Evolutionary conservation across 1,140 invertebrate species (phyloP), one percentile per base, ranked within the genome.

Genomic region (Mycetomoellerius zeteki): DNA sequence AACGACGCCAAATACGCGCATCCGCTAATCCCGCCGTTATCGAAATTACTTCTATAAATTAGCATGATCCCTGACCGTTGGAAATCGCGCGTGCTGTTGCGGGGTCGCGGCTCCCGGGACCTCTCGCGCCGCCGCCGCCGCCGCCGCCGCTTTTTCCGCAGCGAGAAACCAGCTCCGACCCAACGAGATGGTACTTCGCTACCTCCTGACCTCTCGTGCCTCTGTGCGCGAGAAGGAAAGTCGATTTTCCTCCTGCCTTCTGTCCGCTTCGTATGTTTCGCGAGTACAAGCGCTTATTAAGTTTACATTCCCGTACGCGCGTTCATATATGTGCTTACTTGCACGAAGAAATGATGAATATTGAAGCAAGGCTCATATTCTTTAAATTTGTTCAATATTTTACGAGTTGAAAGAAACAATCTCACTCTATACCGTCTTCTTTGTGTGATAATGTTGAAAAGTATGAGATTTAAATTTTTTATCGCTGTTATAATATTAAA

Each of bases 11-110:
- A n/a, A 10, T 67, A 50, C 21, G 56, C 73, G 52, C 6, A 37
- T 60, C 33, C 80, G 69, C 80, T 84, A 73, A 84, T 73, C 62
- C 65, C 67, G 67, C 71, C 87, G 84, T 89, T 72, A 86, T 75
- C 77, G 77, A 72, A 80, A 86, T 71, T 86, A 69, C 76, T 81
- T 67, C 27, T 37, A 84, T 84, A 71, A 71, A 69, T 86, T 80
- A 85, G 30, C 60, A 43, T 73, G 54, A 84, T 73, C 54, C 16
- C 33, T 76, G 58, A 50, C 33, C 52, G 62, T 69, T 69, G 62
- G 76, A 37, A 86, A 73, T 62, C 76, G 37, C 65, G 84, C 77
- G 77, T 50, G 62, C 37, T 77, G 75, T 21, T 37, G 62, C 43
- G 80, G 6, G 69, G 80, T 84, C 69, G 80, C 54, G 37, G 67